These are phyloP conservation scores for Tachina lurida DNA, from an alignment of 2,888 invertebrate genomes.

Conservation along the genomic window DNA sequence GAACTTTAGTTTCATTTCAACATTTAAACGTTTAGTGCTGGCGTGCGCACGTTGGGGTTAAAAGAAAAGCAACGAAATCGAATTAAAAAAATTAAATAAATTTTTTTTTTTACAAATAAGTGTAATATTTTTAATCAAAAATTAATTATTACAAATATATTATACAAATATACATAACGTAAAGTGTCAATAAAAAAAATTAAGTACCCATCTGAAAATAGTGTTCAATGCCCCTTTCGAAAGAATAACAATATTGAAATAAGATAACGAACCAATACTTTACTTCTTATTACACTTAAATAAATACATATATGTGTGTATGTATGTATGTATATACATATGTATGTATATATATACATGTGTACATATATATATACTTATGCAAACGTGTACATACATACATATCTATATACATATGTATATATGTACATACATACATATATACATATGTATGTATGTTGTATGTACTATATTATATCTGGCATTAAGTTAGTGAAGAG, in stretches of 20 bases:
- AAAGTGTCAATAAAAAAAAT: not conserved
- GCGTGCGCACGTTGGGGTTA: conserved; percentile 11
- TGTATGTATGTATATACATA: not conserved
- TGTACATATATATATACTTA: not conserved
- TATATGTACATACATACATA: not conserved
- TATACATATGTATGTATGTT: no score
- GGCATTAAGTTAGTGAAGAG: conserved; percentile 18
- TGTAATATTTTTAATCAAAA: not conserved
- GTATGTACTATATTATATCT: conserved; percentile 1
- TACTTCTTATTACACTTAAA: not conserved
- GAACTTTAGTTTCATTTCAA: conserved; percentile 46
- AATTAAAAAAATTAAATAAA: conserved; percentile 30
- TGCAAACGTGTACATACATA: not conserved
- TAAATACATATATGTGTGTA: not conserved
- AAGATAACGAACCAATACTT: conserved; percentile 44
- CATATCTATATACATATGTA: not conserved
- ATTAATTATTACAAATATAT: not conserved
- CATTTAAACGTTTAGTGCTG: conserved; percentile 13
- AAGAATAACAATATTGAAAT: conserved; percentile 38
- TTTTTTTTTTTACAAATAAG: not conserved
- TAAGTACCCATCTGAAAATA: conserved; percentile 2
- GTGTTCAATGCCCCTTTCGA: conserved; percentile 9
- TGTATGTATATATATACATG: not conserved
- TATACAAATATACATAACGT: not conserved
- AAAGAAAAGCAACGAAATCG: conserved; percentile 26